Base-by-base conservation (phyloP, 2,113 vertebrate genomes). In the Numenius arquata region DNA sequence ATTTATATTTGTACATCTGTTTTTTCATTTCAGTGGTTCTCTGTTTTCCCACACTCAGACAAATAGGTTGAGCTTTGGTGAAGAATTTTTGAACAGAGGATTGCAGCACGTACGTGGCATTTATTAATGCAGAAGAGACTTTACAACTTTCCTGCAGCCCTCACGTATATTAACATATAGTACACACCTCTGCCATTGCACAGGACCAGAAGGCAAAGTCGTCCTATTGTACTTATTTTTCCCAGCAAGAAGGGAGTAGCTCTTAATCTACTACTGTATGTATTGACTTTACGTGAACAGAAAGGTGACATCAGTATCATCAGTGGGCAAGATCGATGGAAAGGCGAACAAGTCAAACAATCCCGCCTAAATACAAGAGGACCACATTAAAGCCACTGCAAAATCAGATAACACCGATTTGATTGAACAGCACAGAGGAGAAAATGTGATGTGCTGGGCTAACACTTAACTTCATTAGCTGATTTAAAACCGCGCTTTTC, bases 121-220 rank as follows among this genome's bases (percentile, higher is more conserved):
- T 81, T 73, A 59, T 52, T 68, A 79, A 59, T 17, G 40, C 9
- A 73, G 40, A 43, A 53, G 41, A 53, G 43, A 56, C 17, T 56
- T 48, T 48, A 43, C 12, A 59, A 32, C 29, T n/a, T 70, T n/a
- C 14, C 48, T 56, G 34, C 71, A 94, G 67, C 20, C 22, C 34
- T 30, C 17, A 6, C 7, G 4, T 19, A 12, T 9, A 7, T 15
- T 14, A 62, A 41, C 0, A 0, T 40, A 32, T 3, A 68, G 61
- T 36, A 38, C 11, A 47, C 32, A 41, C 36, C 43, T 63, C 29
- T 55, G 30, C 29, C 23, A 29, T 2, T 27, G 41, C 67, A 73
- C 40, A 52, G 74, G 43, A 68, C 19, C 62, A 65, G 40, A 62
- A 76, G 71, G 58, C 40, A 85, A 62, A 88, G 22, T 29, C 2